These are phyloP conservation scores for Corythornis madagascariensis DNA, from an alignment of 2,113 vertebrate genomes.

Conservation along the genomic window DNA sequence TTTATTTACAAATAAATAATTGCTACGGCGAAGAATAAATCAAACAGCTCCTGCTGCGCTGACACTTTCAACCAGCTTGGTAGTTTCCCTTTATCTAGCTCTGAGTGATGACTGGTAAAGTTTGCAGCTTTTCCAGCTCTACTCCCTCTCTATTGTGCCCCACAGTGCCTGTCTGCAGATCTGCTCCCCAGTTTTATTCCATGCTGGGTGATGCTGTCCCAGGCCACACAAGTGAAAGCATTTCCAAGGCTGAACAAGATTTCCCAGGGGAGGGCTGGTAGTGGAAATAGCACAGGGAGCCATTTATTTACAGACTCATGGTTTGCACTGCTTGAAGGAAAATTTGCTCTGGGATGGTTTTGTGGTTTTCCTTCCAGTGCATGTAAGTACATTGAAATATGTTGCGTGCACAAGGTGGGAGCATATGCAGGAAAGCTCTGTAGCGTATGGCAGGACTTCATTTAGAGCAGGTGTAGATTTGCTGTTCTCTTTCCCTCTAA, in stretches of 20 bases:
- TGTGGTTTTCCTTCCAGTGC: background rate
- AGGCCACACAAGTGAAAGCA: background rate
- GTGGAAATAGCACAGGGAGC: background rate
- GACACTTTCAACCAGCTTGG: background rate
- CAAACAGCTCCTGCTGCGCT: background rate
- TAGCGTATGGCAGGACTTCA: background rate
- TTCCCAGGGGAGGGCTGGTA: background rate
- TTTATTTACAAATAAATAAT: slow-evolving; percentile 56
- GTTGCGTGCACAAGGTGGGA: background rate
- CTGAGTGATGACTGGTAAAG: background rate
- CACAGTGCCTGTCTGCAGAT: background rate
- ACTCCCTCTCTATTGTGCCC: background rate
- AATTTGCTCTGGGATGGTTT: background rate
- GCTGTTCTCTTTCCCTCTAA: background rate
- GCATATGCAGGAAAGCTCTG: background rate
- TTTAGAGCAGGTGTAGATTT: background rate
- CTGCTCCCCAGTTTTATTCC: background rate
- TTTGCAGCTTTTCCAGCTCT: background rate
- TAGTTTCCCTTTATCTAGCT: background rate
- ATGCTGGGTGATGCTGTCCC: background rate
- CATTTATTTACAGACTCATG: background rate
- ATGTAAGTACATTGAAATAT: background rate
- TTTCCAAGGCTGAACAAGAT: background rate
- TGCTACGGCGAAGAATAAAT: background rate
- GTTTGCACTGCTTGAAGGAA: background rate